These are phyloP conservation scores for Corapipo altera DNA, from an alignment of 2,113 vertebrate species.

Conservation along the genomic window DNA sequence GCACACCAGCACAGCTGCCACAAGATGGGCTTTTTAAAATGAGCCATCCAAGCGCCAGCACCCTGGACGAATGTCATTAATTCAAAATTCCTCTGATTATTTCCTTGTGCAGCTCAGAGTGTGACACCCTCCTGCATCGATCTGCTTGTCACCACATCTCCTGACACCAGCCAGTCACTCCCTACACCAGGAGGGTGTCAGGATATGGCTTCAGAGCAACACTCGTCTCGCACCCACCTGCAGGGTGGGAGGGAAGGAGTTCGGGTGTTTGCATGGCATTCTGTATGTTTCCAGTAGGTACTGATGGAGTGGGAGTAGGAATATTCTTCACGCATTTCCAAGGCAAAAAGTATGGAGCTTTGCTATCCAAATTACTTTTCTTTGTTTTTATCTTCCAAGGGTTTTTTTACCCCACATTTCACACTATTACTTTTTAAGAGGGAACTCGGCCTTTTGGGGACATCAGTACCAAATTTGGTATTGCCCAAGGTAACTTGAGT, in stretches of 20 bases:
- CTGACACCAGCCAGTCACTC: neutral
- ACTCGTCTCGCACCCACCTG: fast-evolving
- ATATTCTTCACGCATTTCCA: neutral
- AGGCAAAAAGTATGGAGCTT: neutral
- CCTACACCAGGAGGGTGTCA: fast-evolving
- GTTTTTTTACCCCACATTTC: fast-evolving
- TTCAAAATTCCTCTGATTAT: neutral
- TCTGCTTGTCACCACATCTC: neutral
- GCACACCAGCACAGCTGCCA: neutral
- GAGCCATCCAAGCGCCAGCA: neutral
- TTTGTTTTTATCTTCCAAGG: neutral
- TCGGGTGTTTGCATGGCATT: neutral
- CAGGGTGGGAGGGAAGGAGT: neutral
- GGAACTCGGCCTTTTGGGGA: neutral
- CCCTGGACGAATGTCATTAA: neutral
- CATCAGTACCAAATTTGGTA: neutral
- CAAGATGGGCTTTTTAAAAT: neutral
- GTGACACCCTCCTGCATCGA: fast-evolving
- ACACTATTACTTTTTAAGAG: neutral
- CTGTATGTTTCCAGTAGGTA: fast-evolving
- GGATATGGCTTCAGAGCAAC: neutral
- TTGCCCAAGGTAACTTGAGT: neutral
- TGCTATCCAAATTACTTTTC: neutral
- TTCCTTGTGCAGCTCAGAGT: fast-evolving
- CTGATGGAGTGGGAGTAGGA: neutral